These are phyloP conservation scores for Psephotus haematonotus DNA, from an alignment of 2,113 vertebrate genomes.

Conservation along the genomic window DNA sequence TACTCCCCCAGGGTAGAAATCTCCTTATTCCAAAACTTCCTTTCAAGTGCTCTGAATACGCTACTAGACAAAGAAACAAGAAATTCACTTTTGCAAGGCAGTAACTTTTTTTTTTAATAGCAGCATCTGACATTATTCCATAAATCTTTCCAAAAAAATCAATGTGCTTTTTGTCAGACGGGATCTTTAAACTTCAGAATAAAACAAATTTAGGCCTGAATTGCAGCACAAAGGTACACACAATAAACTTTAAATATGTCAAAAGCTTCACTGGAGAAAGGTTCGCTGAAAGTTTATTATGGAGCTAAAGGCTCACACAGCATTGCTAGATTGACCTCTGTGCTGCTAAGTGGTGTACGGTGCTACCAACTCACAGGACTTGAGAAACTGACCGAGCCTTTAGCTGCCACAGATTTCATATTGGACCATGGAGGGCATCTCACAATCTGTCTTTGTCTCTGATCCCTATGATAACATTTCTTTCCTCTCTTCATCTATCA, in stretches of 20 bases:
- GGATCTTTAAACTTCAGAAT: constrained; percentile 19
- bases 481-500: not conserved
- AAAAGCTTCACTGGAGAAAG: not conserved
- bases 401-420: not conserved
- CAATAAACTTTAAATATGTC: constrained; percentile 5
- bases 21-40: constrained; percentile 54
- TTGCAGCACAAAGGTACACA: not conserved
- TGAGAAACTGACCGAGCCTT: not conserved
- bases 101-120: not conserved
- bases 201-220: constrained; percentile 4
- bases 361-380: not conserved
- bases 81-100: constrained; percentile 38
- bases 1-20: not conserved
- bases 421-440: not conserved
- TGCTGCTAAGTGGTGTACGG: not conserved
- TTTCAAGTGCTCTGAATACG: not conserved
- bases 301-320: not conserved
- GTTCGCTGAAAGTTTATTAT: not conserved
- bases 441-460: not conserved
- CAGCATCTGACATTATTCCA: not conserved
- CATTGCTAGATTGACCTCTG: not conserved
- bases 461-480: not conserved
- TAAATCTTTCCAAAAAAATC: not conserved
- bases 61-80: constrained; percentile 42
- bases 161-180: not conserved